Base-by-base conservation (phyloP, 2,797 vertebrate species). In the Leptodactylus fallax region DNA sequence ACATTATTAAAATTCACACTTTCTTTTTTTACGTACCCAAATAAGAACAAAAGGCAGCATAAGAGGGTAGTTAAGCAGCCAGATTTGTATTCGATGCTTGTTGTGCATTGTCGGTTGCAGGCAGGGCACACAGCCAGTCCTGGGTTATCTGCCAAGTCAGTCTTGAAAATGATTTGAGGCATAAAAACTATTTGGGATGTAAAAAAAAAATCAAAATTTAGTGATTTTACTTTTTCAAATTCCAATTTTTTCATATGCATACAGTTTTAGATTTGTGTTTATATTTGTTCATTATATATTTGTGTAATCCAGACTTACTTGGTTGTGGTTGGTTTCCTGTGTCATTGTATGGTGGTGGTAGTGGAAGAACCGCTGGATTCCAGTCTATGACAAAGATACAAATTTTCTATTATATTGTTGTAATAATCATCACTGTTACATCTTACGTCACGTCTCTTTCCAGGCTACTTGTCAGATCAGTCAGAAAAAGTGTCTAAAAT, bases 11-110 rank as follows among this genome's bases (percentile, higher is more conserved):
- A 51, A 19, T 11, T 21, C 9, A 80, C 23, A 47, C 19, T 1
- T 47, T 12, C 4, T 80, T n/a, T 4, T 49, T 11, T 47, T 11
- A 86, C 85, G 69, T 80, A 86, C 85, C 85, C 85, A 71, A 79
- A 71, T 19, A 86, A 79, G n/a, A 86, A 86, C 49, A 86, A 69
- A 14, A 86, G 63, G 51, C 49, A 69, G 23, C 76, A 86, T 11
- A 86, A 67, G 8, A 86, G 61, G n/a, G 27, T 80, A 8, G 77
- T 69, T 36, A 86, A 17, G n/a, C 76, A 80, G 10, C 85, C 85
- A 17, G 85, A 86, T n/a, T 56, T 86, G 19, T 80, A 80, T 53
- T 71, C 17, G 55, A 69, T 56, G 67, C 7, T 56, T 71, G 85
- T 86, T 21, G 67, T 69, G 21, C 85, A 86, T 47, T 25, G 85